These are phyloP conservation scores for Morelia viridis DNA, from an alignment of 2,797 vertebrate species.

Conservation along the genomic window DNA sequence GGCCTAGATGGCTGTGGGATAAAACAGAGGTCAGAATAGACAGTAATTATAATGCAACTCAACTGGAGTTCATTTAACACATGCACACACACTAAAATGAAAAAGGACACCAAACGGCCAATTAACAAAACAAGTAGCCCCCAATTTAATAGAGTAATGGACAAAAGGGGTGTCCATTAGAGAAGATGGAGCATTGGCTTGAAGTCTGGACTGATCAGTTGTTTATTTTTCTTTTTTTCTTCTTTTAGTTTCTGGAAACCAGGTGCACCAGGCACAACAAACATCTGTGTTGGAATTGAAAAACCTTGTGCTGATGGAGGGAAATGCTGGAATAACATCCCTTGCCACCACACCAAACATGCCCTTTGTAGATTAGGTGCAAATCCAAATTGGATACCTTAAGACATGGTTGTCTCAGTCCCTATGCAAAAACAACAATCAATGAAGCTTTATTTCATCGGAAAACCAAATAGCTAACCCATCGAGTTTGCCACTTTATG, in stretches of 20 bases:
- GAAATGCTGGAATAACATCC: not conserved
- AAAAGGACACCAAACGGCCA: too few relatives aligned
- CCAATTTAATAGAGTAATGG: too few relatives aligned
- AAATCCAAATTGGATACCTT: not conserved
- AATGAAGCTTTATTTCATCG: not conserved
- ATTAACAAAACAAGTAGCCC: too few relatives aligned
- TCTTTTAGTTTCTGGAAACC: not conserved
- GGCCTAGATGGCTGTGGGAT: too few relatives aligned
- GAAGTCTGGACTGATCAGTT: not conserved
- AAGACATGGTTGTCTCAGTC: too few relatives aligned
- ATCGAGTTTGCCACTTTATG: not conserved
- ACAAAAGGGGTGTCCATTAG: too few relatives aligned
- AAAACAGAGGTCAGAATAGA: too few relatives aligned
- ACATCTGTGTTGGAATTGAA: not conserved
- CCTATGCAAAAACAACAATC: not conserved
- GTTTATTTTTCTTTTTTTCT: not conserved
- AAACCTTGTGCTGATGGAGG: accelerated
- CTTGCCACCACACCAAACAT: accelerated
- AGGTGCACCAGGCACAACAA: accelerated
- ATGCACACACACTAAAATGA: too few relatives aligned
- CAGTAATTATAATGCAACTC: too few relatives aligned
- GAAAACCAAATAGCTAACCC: not conserved
- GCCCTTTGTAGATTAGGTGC: not conserved
- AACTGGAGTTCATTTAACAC: too few relatives aligned
- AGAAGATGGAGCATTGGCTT: too few relatives aligned